Base-by-base conservation (phyloP, 2,888 invertebrate genomes). In the Lasioglossum calceatum region DNA sequence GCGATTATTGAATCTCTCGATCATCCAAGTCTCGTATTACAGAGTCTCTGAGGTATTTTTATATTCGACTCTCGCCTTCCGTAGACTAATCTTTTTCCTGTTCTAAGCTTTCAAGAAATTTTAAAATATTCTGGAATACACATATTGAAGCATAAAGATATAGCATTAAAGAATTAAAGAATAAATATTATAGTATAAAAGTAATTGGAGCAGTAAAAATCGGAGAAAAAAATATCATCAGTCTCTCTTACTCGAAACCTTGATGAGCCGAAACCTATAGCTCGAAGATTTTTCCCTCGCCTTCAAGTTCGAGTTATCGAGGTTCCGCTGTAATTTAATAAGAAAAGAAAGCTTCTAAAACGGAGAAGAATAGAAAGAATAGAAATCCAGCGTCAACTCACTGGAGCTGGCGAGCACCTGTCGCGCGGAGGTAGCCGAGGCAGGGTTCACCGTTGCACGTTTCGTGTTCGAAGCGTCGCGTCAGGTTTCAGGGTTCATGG, bases 401-500 rank as follows among this genome's bases (percentile, higher is more conserved):
- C n/a, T 19, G 23, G 3, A 32, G 44, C n/a, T 14, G 32, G 44
- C 27, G 58, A 64, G 64, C 77, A 58, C 77, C 77, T 64, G 64
- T 77, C 76, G 76, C 75, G 42, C 16, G 39, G 14, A 58, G 47
- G 61, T 76, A 72, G 32, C 42, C 32, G n/a, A 16, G 2, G 0
- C 16, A 8, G 32, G 39, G 12, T 19, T 42, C 19, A 39, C 32
- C 54, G 47, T 39, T 27, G 47, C 27, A 16, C 44, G 71, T 39
- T 47, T 14, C 42, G 10, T 16, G 44, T 32, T 14, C 36, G 64
- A 23, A 16, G 79, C 76, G 36, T 81, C 54, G 54, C 54, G 54
- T 50, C 74, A 79, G 36, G 23, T 87, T 84, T 82, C 88, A 79
- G 64, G 82, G 54, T 44, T 78, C 50, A 64, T 61, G 47, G 42